A percentile compares a stretch with the other conserved stretches of the same genome.
phyloP scores from a whole-genome alignment of 2,113 vertebrate genomes.

The Psettodes erumei region DNA sequence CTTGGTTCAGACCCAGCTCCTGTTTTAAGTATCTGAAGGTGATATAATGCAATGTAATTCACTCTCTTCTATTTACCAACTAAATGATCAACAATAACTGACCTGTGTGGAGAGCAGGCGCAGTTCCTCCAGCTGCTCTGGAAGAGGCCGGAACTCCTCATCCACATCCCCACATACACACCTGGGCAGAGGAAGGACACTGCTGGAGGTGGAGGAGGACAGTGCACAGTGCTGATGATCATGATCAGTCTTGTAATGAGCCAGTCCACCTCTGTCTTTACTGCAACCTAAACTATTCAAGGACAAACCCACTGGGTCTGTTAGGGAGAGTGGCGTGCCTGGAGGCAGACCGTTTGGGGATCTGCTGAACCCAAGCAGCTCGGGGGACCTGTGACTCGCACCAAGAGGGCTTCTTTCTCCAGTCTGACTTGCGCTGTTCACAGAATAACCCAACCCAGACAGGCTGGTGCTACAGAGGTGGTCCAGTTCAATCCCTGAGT shows the following conservation, averaged over 20 bases:
- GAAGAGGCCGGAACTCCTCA: slow-evolving; percentile 90
- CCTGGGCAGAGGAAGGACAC: slow-evolving; percentile 66
- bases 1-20: no score
- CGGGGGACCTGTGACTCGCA: slow-evolving; percentile 37
- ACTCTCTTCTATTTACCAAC: no score
- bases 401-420: slow-evolving; percentile 4
- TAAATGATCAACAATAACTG: no score
- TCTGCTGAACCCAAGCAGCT: slow-evolving; percentile 46
- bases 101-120: slow-evolving; percentile 84
- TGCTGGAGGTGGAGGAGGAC: slow-evolving; percentile 33
- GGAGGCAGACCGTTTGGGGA: slow-evolving; percentile 54
- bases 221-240: neutral
- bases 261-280: neutral
- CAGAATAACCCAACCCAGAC: slow-evolving; percentile 54
- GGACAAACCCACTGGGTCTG: slow-evolving; percentile 57
- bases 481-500: slow-evolving; percentile 91
- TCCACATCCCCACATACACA: slow-evolving; percentile 76
- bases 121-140: slow-evolving; percentile 85
- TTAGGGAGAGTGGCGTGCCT: slow-evolving; percentile 23
- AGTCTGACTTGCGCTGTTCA: neutral
- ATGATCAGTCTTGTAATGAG: neutral
- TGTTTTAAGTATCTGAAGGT: no score
- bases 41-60: no score
- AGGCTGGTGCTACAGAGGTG: slow-evolving; percentile 79
- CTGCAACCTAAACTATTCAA: slow-evolving; percentile 35